phyloP scores from a whole-genome alignment of 2,888 invertebrate genomes.

The Dicycla oo region DNA sequence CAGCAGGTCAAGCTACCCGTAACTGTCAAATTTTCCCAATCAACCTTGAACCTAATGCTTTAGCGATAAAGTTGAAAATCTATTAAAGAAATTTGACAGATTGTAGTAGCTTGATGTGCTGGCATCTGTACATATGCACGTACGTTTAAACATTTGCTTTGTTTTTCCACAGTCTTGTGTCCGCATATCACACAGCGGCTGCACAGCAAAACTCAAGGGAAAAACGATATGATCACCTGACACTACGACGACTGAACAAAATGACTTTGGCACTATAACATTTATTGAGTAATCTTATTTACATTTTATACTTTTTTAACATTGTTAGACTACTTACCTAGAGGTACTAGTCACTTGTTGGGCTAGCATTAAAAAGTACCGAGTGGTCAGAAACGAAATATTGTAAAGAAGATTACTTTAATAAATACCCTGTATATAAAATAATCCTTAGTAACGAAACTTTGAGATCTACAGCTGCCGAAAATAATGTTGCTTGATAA shows the following conservation, averaged over 20 bases:
- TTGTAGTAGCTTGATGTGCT: too few relatives aligned
- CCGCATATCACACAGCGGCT: conserved; percentile 68
- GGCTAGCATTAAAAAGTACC: conserved; percentile 36
- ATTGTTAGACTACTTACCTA: not conserved
- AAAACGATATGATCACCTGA: conserved; percentile 18
- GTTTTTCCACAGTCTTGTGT: conserved; percentile 71
- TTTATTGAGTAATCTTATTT: conserved; percentile 36
- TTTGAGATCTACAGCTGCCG: conserved; percentile 49
- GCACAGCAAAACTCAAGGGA: conserved; percentile 60
- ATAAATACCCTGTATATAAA: conserved; percentile 35
- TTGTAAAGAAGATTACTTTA: conserved; percentile 29
- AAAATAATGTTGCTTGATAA: conserved; percentile 37
- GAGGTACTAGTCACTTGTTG: not conserved
- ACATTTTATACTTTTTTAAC: conserved; percentile 20
- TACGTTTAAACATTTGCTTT: too few relatives aligned
- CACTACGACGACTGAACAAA: conserved; percentile 46
- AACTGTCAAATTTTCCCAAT: too few relatives aligned
- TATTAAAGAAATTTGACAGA: too few relatives aligned
- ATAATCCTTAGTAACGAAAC: conserved; percentile 57
- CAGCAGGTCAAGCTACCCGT: too few relatives aligned
- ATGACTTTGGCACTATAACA: conserved; percentile 34
- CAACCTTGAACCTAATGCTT: too few relatives aligned
- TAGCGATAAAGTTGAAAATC: too few relatives aligned
- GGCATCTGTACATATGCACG: too few relatives aligned
- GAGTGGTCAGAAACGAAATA: not conserved